Percentiles rank a stretch among this genome's conserved stretches.
Conservation (phyloP, 2,113 vertebrate genomes). For the Glaucidium brasilianum region DNA sequence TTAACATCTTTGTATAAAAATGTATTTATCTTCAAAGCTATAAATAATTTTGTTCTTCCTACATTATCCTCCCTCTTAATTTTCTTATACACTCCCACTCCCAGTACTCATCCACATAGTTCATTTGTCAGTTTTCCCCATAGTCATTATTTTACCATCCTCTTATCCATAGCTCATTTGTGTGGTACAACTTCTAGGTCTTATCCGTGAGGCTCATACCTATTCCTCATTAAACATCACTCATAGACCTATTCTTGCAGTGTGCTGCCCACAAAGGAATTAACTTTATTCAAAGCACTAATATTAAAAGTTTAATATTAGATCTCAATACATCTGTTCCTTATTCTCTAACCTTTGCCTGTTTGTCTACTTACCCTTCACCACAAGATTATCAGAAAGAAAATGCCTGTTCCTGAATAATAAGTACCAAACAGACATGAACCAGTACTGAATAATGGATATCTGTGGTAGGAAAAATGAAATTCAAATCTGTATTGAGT, state of each 20-base stretch:
- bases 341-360: background rate
- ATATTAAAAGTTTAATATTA: background rate
- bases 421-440: background rate
- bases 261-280: background rate
- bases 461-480: background rate
- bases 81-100: background rate
- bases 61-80: background rate
- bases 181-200: background rate
- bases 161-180: background rate
- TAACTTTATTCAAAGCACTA: background rate
- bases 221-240: background rate
- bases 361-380: background rate
- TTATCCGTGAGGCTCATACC: background rate
- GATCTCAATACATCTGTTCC: background rate
- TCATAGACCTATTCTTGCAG: background rate
- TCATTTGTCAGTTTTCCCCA: background rate
- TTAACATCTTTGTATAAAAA: background rate
- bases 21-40: background rate
- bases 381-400: background rate
- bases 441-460: background rate
- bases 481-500: background rate
- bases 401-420: background rate
- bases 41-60: background rate
- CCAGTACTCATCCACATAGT: background rate
- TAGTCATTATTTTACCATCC: background rate